Evolutionary conservation across 2,888 invertebrate genomes (phyloP).

Genomic region (Blastobasis lacticolella): DNA sequence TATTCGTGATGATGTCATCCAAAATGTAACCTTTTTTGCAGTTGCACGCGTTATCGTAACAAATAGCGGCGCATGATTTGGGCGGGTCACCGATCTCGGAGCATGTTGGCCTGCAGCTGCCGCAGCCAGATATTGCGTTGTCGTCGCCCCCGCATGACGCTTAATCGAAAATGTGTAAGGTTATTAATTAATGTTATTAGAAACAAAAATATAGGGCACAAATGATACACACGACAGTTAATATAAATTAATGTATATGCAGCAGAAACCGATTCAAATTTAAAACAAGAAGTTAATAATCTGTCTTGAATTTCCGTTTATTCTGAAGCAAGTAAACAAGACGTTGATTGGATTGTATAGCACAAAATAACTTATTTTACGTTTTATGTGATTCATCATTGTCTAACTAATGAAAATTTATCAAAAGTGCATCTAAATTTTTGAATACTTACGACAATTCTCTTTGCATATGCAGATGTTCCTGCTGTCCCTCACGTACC

Average conservation of each 20-base stretch:
- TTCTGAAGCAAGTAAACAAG: neutral
- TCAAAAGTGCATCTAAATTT: neutral
- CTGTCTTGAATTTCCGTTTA: neutral
- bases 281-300: too few species aligned
- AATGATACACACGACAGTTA: too few species aligned
- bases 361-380: neutral
- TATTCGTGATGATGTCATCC: conserved; percentile 5
- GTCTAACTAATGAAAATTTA: neutral
- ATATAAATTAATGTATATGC: too few species aligned
- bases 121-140: conserved; percentile 9
- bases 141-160: conserved; percentile 11
- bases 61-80: conserved; percentile 12
- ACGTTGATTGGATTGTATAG: neutral
- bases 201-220: neutral
- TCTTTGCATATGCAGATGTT: conserved; percentile 22
- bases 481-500: conserved; percentile 19
- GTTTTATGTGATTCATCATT: neutral
- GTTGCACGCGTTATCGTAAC: conserved; percentile 12
- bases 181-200: neutral
- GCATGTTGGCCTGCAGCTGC: conserved; percentile 9
- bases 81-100: conserved; percentile 9
- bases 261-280: too few species aligned
- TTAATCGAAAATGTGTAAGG: neutral
- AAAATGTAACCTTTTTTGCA: conserved; percentile 16
- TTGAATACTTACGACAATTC: conserved; percentile 23